phyloP scores from a whole-genome alignment of 2,797 vertebrate genomes.

The Hybognathus amarus region DNA sequence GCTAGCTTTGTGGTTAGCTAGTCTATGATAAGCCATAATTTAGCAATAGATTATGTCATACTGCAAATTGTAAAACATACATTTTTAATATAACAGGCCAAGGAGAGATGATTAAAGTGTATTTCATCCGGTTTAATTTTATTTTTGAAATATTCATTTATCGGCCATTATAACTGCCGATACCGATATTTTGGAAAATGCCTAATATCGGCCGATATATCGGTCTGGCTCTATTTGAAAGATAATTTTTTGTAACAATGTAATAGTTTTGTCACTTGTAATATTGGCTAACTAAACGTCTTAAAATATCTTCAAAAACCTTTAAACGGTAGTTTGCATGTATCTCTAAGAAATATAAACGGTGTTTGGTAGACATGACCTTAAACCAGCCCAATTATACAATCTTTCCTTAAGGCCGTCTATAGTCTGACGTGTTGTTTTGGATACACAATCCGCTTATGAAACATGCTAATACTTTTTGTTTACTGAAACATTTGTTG shows the following conservation, averaged over 20 bases:
- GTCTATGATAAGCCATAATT: no score
- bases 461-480: constrained; percentile 1
- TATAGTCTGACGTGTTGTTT: background rate
- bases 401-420: background rate
- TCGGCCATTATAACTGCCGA: no score
- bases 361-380: background rate
- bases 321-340: background rate
- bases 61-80: no score
- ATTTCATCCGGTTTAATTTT: no score
- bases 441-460: background rate
- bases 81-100: no score
- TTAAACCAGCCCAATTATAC: background rate
- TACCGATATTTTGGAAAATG: no score
- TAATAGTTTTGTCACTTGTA: background rate
- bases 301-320: background rate
- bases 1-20: no score
- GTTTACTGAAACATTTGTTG: constrained; percentile 18
- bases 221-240: no score
- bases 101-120: no score
- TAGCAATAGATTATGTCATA: no score
- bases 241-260: background rate
- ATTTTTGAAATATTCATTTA: no score
- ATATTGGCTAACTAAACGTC: background rate
- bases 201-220: no score
- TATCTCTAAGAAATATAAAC: background rate